Percentiles rank a stretch among this genome's conserved stretches.
These are phyloP conservation scores for Hippasteria phrygiana DNA, from an alignment of 53 echinoderm and acorn worm genomes.

Conservation along the genomic window DNA sequence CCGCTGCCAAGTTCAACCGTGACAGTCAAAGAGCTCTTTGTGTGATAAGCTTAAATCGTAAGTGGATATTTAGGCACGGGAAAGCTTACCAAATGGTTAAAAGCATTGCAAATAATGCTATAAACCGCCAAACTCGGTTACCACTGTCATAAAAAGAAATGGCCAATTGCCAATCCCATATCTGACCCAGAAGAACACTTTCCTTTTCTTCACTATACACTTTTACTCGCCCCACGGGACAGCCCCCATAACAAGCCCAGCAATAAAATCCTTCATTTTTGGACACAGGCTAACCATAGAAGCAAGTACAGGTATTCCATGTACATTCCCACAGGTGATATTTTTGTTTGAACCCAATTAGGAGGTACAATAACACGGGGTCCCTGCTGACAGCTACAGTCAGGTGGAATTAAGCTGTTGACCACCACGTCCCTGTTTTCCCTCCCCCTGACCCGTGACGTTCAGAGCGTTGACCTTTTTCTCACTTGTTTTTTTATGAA, in stretches of 20 bases:
- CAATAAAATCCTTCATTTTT: background rate
- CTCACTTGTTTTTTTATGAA: too few relatives aligned
- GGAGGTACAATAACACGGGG: constrained; percentile 1
- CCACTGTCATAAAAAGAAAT: background rate
- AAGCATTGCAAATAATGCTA: too few relatives aligned
- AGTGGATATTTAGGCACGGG: too few relatives aligned
- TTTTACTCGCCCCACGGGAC: background rate
- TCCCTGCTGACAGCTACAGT: background rate
- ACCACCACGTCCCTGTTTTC: constrained; percentile 2
- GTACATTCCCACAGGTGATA: constrained; percentile 21
- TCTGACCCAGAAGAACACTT: background rate
- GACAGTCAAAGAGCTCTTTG: too few relatives aligned
- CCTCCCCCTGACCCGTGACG: constrained; percentile 25
- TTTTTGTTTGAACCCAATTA: constrained; percentile 40
- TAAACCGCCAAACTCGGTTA: too few relatives aligned
- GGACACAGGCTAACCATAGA: background rate
- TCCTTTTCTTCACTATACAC: background rate
- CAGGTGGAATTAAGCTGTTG: constrained; percentile 14
- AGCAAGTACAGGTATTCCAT: background rate
- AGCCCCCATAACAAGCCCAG: background rate
- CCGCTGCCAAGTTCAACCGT: too few relatives aligned
- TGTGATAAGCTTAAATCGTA: too few relatives aligned
- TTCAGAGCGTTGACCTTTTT: constrained; percentile 23
- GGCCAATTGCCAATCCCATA: background rate
- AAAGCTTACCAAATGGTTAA: too few relatives aligned